Evolutionary conservation across 1,140 invertebrate genomes (phyloP).

Genomic region (Caenorhabditis latens): DNA sequence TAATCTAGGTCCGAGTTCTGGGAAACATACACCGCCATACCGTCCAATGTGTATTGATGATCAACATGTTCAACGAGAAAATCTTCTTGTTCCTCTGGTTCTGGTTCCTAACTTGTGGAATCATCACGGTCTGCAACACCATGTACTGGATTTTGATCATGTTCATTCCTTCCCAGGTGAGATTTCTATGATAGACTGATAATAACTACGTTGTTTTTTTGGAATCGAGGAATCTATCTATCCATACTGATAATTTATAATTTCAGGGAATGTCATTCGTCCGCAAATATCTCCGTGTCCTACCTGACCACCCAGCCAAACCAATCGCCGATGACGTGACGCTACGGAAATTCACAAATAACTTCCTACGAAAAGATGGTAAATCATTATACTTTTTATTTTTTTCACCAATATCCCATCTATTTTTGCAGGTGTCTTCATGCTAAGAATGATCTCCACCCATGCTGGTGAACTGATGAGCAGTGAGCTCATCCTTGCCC

Average conservation of each 20-base stretch:
- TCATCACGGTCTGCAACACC: slow-evolving; percentile 75
- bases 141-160: slow-evolving; percentile 77
- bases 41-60: slow-evolving; percentile 77
- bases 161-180: slow-evolving; percentile 76
- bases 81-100: slow-evolving; percentile 78
- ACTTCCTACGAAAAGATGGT: slow-evolving; percentile 75
- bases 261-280: slow-evolving; percentile 75
- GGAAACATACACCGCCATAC: slow-evolving; percentile 78
- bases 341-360: slow-evolving; percentile 75
- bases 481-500: slow-evolving; percentile 75
- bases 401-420: not conserved
- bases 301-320: slow-evolving; percentile 75
- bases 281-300: slow-evolving; percentile 77
- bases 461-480: slow-evolving; percentile 77
- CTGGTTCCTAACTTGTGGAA: slow-evolving; percentile 76
- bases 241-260: not conserved
- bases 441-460: slow-evolving; percentile 74
- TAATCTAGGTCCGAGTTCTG: slow-evolving; percentile 75
- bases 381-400: too few species aligned
- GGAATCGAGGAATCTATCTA: too few species aligned
- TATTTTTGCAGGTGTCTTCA: slow-evolving; percentile 71
- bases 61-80: slow-evolving; percentile 78
- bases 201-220: too few species aligned
- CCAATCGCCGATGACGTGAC: slow-evolving; percentile 77
- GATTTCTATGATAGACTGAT: too few species aligned